Base-by-base conservation (phyloP, 2,888 invertebrate species). In the Eurois occulta region DNA sequence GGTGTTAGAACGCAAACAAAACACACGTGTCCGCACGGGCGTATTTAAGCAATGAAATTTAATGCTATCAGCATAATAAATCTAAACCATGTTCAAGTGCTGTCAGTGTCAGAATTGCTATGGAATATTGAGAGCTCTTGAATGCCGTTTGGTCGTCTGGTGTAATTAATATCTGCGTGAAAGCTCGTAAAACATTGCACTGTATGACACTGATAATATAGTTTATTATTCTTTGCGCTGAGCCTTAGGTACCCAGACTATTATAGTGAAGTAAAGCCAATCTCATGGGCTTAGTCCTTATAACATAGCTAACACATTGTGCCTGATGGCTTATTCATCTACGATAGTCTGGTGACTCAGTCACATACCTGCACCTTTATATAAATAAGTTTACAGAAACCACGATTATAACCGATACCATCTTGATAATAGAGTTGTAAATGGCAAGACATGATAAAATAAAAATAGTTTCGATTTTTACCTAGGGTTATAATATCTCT, bases 401-500 rank as follows among this genome's bases (percentile, higher is more conserved):
- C 8, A 35, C 72, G 52, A 68, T 71, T 41, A 21, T 64, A 64
- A 52, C 55, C 46, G 41, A 62, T 62, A 35, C 58, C 68, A 38
- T 62, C 48, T 65, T 32, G 32, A 28, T 55, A 70, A 69, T 75
- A 74, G 52, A 46, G 43, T 73, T 67, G 58, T 70, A 69, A 72
- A 73, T 60, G 73, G 60, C 62, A 86, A 78, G 68, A 69, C 64
- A 83, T 55, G 58, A 65, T 48, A 66, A 38, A 79, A 65, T 48
- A 66, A 38, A 79, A 62, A 79, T 79, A 55, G 64, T 71, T 86
- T 71, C 2, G 52, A 81, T 72, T 67, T 64, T 58, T 46, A 71
- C 55, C 67, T 86, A 86, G 66, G 60, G 70, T 86, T 46, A 74
- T 74, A 81, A 62, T 83, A 72, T 82, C 73, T 85, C 77, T 77